A percentile compares a stretch with the other conserved stretches of the same genome.
Evolutionary conservation across 1,140 invertebrate species (phyloP).

Genomic region (Sitophilus oryzae): DNA sequence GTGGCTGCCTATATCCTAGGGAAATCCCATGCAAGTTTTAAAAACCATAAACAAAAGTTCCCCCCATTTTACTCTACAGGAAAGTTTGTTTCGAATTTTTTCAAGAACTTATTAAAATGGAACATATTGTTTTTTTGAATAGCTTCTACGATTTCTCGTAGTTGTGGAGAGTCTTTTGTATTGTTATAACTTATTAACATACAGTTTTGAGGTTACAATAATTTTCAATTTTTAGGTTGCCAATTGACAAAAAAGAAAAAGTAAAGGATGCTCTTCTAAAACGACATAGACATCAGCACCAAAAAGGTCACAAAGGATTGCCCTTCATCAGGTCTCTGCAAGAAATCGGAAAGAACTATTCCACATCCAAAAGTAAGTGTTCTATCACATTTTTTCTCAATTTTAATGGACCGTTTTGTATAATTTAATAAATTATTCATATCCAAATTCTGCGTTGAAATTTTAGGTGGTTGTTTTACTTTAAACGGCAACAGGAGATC

Average conservation of each 20-base stretch:
- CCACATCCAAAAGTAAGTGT: constrained; percentile 89
- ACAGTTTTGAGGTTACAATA: background rate
- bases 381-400: background rate
- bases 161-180: no score
- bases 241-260: constrained; percentile 70
- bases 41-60: no score
- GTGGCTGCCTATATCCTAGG: no score
- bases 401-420: constrained; percentile 5
- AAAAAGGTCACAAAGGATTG: constrained; percentile 76
- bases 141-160: no score
- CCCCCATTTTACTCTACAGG: no score
- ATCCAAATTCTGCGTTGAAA: no score
- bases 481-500: no score
- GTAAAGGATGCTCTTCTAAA: constrained; percentile 82
- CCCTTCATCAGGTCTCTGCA: constrained; percentile 93
- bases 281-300: constrained; percentile 92
- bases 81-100: no score
- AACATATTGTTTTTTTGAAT: no score
- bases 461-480: no score
- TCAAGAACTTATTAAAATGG: no score
- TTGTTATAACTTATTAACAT: background rate
- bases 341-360: constrained; percentile 94
- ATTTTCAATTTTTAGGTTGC: constrained; percentile 45
- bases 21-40: no score
- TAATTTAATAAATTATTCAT: constrained; percentile 12